Evolutionary conservation across 2,888 invertebrate species (phyloP), one percentile per base, ranked within the genome.

Genomic region (Linyphia triangularis): DNA sequence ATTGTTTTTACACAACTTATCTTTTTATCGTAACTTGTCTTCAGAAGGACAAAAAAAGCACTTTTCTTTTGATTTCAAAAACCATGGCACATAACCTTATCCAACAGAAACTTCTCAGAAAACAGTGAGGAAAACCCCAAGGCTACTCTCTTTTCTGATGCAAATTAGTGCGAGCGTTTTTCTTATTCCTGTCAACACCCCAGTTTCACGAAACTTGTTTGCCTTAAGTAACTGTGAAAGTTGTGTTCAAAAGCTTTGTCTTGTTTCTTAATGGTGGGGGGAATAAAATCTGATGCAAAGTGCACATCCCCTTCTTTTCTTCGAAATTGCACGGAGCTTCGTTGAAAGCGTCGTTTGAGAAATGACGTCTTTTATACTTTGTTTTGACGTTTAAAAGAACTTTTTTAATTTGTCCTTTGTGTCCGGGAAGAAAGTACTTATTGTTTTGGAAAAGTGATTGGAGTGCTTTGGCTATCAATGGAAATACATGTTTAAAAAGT

Each of bases 171-270:
- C 43, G 69, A 70, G 69, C 78, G 33, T 51, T 51, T 77, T 59
- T 69, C 33, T 26, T 57, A 57, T 69, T 85, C 26, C 79, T 85
- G 85, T 85, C 85, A 85, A 72, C 65, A 72, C 51, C 61, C 24
- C 33, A 24, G 30, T 72, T 79, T 57, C 51, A 43, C 26, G 37
- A 65, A 51, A 73, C 79, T 63, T 73, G 85, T 79, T 73, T 79
- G 63, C 73, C 51, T 28, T 65, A 86, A 79, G 70, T 73, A 79
- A 57, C 73, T 86, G 85, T 73, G 79, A 86, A 72, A 86, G 85
- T 57, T 86, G 65, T 63, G 43, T 61, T 57, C 79, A 33, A 33
- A 77, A 77, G 43, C 78, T 79, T 79, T 85, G 78, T 85, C 37
- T 79, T 65, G 28, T 37, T 37, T 57, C n/a, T 81, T 4, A 37